These are phyloP conservation scores for Ormyrus thymus DNA, from an alignment of 2,888 invertebrate species.

Conservation along the genomic window DNA sequence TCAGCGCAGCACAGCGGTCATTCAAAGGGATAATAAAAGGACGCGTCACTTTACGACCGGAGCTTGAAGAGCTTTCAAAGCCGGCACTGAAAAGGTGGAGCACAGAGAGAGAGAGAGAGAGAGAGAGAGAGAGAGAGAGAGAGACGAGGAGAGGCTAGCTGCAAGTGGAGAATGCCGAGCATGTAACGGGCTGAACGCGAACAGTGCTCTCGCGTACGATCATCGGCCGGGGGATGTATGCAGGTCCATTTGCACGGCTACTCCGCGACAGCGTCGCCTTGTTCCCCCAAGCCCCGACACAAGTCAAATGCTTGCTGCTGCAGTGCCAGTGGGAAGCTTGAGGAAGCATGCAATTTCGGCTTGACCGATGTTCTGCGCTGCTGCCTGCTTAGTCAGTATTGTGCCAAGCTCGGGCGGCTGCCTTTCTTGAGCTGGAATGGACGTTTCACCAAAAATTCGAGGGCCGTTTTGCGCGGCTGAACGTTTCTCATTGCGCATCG, in stretches of 20 bases:
- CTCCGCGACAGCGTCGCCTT: background rate
- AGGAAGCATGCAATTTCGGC: constrained; percentile 35
- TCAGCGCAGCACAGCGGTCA: too few species aligned
- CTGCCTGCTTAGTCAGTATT: too few species aligned
- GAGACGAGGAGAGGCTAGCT: background rate
- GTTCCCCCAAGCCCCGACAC: constrained; percentile 25
- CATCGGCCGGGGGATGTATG: background rate
- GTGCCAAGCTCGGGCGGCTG: too few species aligned
- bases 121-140: background rate
- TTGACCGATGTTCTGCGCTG: constrained; percentile 31
- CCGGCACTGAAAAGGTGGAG: background rate
- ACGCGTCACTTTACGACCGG: constrained; percentile 34
- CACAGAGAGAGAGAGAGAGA: background rate
- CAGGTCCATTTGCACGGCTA: constrained; percentile 3
- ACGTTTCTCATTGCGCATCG: too few species aligned
- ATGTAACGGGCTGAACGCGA: constrained; percentile 11
- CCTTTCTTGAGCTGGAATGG: too few species aligned
- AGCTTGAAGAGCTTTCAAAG: background rate
- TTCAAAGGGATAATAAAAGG: background rate
- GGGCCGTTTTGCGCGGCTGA: too few species aligned
- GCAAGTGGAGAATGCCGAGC: constrained; percentile 29
- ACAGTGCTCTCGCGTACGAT: background rate
- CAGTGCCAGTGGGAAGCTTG: constrained; percentile 9
- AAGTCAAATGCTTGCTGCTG: constrained; percentile 15
- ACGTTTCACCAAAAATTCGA: too few species aligned